A percentile compares a stretch with the other conserved stretches of the same genome.
phyloP scores from a whole-genome alignment of 2,797 vertebrate genomes.

The Myripristis murdjan region DNA sequence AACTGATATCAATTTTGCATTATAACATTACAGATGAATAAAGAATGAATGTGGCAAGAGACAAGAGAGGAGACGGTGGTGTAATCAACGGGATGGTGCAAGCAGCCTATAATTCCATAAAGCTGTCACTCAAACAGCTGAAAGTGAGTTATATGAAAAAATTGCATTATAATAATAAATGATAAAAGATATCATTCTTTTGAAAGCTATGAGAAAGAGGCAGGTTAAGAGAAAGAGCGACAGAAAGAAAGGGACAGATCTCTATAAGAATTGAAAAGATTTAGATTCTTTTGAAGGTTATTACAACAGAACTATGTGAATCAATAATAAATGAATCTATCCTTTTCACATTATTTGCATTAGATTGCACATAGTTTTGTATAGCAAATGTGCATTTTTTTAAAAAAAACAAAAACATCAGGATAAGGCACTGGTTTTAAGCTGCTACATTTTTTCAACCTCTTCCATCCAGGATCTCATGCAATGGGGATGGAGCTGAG shows the following conservation, averaged over 20 bases:
- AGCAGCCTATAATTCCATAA: slow-evolving; percentile 60
- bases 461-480: background rate
- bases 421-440: background rate
- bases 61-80: slow-evolving; percentile 16
- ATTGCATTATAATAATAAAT: slow-evolving; percentile 49
- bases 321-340: background rate
- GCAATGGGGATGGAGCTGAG: slow-evolving; percentile 2
- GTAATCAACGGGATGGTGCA: slow-evolving; percentile 32
- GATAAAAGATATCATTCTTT: slow-evolving; percentile 45
- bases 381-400: slow-evolving; percentile 9
- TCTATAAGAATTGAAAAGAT: slow-evolving; percentile 20
- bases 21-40: slow-evolving; percentile 71
- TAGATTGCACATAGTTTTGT: background rate
- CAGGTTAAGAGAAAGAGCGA: no score
- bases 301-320: slow-evolving; percentile 1
- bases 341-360: slow-evolving; percentile 2
- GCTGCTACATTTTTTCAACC: background rate
- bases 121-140: slow-evolving; percentile 56
- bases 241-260: slow-evolving; percentile 6
- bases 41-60: slow-evolving; percentile 57
- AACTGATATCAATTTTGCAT: slow-evolving; percentile 73
- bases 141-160: slow-evolving; percentile 48
- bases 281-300: slow-evolving; percentile 28
- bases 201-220: slow-evolving; percentile 29
- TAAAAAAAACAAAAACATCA: no score